Evolutionary conservation across 2,888 invertebrate genomes (phyloP).

Genomic region (Diadegma fenestrale): DNA sequence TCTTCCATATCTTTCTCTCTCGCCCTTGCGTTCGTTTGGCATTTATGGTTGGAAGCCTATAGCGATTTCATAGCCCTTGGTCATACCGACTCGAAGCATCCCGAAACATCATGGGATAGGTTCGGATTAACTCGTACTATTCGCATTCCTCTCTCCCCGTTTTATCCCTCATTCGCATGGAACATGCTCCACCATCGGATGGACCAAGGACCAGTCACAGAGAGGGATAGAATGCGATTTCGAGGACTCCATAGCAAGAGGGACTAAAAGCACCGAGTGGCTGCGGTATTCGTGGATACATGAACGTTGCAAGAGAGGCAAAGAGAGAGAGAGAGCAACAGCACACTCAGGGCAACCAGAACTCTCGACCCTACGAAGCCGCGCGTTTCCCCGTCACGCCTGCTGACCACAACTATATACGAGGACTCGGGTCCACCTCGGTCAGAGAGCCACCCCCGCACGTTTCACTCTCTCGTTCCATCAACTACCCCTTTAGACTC

Average conservation of each 20-base stretch:
- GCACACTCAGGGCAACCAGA: conserved; percentile 68
- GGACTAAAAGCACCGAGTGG: conserved; percentile 13
- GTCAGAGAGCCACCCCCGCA: conserved; percentile 69
- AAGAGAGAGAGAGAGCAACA: conserved; percentile 52
- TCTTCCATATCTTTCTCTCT: conserved; percentile 68
- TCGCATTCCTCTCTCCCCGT: conserved; percentile 63
- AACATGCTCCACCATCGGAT: conserved; percentile 53
- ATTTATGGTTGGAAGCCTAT: conserved; percentile 3
- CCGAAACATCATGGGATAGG: conserved; percentile 62
- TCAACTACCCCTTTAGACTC: conserved; percentile 62
- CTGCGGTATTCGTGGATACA: conserved; percentile 35
- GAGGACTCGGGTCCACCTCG: conserved; percentile 76
- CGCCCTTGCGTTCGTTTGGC: conserved; percentile 68
- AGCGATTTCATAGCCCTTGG: conserved; percentile 72
- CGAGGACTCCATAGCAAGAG: conserved; percentile 27
- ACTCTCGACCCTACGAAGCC: conserved; percentile 75
- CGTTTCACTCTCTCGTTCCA: conserved; percentile 62
- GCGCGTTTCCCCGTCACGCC: conserved; percentile 81
- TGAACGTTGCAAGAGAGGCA: conserved; percentile 22
- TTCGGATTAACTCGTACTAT: conserved; percentile 33
- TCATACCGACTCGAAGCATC: conserved; percentile 60
- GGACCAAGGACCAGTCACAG: conserved; percentile 71
- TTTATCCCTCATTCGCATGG: conserved; percentile 48
- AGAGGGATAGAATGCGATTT: conserved; percentile 3
- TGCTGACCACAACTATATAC: conserved; percentile 84